A percentile compares a stretch with the other conserved stretches of the same genome.
These are phyloP conservation scores for Coenonympha glycerion DNA, from an alignment of 2,888 invertebrate genomes.

Conservation along the genomic window DNA sequence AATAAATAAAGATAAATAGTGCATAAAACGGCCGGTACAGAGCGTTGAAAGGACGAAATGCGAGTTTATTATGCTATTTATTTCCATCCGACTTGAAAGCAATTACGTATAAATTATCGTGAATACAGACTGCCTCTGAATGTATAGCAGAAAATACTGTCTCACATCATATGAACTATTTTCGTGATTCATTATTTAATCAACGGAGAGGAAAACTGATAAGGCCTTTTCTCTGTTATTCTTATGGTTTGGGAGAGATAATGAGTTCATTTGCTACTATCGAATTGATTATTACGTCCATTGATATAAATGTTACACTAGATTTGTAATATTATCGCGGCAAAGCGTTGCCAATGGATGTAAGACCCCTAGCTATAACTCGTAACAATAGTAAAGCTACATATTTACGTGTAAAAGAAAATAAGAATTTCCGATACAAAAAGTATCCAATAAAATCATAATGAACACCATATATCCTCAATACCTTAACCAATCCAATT, in stretches of 20 bases:
- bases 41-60: slow-evolving; percentile 20
- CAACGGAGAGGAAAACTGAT: slow-evolving; percentile 65
- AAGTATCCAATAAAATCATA: too few relatives aligned
- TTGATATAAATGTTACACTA: too few relatives aligned
- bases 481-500: too few relatives aligned
- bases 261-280: background rate
- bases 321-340: too few relatives aligned
- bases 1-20: slow-evolving; percentile 14
- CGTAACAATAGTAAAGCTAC: too few relatives aligned
- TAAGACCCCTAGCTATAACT: too few relatives aligned
- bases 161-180: slow-evolving; percentile 28
- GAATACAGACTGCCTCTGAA: slow-evolving; percentile 28
- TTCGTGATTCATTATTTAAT: slow-evolving; percentile 67
- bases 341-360: too few relatives aligned
- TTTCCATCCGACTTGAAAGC: slow-evolving; percentile 16
- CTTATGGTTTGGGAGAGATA: slow-evolving; percentile 36
- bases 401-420: too few relatives aligned
- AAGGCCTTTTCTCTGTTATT: slow-evolving; percentile 67
- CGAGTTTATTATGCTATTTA: slow-evolving; percentile 21
- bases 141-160: slow-evolving; percentile 39
- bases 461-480: too few relatives aligned
- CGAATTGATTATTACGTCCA: background rate
- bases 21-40: slow-evolving; percentile 12
- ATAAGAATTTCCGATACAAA: too few relatives aligned
- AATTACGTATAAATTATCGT: slow-evolving; percentile 21